Percentiles rank a stretch among this genome's conserved stretches.
Evolutionary conservation across 2,888 invertebrate species (phyloP).

Genomic region (Phorcus lineatus): DNA sequence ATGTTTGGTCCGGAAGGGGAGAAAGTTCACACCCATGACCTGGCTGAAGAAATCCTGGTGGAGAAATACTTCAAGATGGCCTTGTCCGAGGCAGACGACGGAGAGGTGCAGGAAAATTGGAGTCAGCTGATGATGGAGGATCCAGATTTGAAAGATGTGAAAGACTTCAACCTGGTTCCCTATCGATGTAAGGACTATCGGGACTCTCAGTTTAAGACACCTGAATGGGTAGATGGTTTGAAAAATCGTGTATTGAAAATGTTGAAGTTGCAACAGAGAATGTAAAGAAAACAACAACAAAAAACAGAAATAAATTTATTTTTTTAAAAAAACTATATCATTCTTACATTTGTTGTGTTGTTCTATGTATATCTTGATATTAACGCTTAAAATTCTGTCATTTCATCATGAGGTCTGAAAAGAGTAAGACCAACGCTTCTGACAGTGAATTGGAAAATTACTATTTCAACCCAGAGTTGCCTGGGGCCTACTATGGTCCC

Average conservation of each 20-base stretch:
- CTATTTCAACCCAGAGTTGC: background rate
- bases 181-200: conserved; percentile 7
- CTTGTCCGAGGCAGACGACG: background rate
- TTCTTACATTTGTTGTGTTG: no score
- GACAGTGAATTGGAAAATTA: background rate
- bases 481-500: background rate
- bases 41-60: background rate
- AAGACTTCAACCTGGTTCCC: background rate
- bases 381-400: no score
- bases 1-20: background rate
- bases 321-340: no score
- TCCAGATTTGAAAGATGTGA: background rate
- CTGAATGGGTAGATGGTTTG: background rate
- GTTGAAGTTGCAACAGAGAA: background rate
- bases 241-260: conserved; percentile 3
- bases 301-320: background rate
- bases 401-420: no score
- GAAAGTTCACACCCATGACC: background rate
- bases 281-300: background rate
- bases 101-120: conserved; percentile 3
- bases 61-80: conserved; percentile 16
- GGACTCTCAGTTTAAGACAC: conserved; percentile 4
- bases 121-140: background rate
- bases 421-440: background rate
- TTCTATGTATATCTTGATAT: no score